These are phyloP conservation scores for Mamestra configurata DNA, from an alignment of 1,140 invertebrate species.

Conservation along the genomic window DNA sequence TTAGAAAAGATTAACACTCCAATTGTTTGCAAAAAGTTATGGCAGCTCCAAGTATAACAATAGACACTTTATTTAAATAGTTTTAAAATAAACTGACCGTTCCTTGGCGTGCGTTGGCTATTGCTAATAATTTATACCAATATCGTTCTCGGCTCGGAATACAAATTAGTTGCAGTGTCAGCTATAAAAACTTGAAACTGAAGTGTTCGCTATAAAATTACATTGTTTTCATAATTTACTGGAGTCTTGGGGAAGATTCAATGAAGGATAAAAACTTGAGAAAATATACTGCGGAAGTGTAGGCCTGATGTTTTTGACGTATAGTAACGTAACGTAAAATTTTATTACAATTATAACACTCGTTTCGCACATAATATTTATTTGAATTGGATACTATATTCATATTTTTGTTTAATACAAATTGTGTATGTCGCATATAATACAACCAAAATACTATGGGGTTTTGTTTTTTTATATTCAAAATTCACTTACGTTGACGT, in stretches of 20 bases:
- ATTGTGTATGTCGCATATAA: no score
- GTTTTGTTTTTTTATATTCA: no score
- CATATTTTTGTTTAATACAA: no score
- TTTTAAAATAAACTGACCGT: not conserved
- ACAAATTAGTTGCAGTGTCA: slow-evolving; percentile 2
- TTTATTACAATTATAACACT: no score
- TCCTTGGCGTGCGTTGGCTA: no score
- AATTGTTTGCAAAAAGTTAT: no score
- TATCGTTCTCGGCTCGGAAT: slow-evolving; percentile 4
- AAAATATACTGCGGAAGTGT: not conserved
- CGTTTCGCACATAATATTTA: no score
- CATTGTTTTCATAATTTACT: slow-evolving; percentile 7
- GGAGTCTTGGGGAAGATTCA: not conserved
- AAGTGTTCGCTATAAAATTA: not conserved
- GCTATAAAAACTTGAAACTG: not conserved
- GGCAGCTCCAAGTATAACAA: not conserved
- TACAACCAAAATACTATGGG: no score
- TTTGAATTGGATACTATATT: no score
- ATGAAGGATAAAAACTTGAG: not conserved
- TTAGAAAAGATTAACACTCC: no score
- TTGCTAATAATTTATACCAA: not conserved
- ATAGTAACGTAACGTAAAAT: no score
- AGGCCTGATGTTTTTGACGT: not conserved
- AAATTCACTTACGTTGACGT: no score
- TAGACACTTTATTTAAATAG: not conserved